Percentiles rank a stretch among this genome's conserved stretches.
phyloP scores from a whole-genome alignment of 2,797 vertebrate genomes.

The Chiloscyllium punctatum region DNA sequence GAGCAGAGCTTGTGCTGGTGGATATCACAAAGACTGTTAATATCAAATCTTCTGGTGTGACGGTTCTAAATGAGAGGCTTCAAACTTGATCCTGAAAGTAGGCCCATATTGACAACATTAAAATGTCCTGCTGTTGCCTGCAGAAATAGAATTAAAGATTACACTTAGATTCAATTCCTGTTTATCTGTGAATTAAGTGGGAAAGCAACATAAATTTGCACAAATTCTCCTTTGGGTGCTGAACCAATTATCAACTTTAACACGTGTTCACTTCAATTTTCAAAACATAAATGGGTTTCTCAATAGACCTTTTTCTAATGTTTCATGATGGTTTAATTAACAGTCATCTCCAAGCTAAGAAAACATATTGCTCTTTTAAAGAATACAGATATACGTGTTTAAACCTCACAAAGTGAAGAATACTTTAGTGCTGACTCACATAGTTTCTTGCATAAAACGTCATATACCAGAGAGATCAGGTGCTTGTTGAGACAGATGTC shows the following conservation, averaged over 20 bases:
- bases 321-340: neutral
- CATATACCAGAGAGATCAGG: too few relatives aligned
- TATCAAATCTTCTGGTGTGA: neutral
- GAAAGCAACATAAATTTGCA: neutral
- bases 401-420: neutral
- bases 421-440: too few relatives aligned
- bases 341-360: neutral
- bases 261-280: conserved; percentile 22
- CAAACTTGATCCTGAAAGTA: neutral
- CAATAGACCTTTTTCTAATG: neutral
- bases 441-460: too few relatives aligned
- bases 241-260: neutral
- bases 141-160: conserved; percentile 7
- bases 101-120: neutral
- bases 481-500: too few relatives aligned
- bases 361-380: neutral
- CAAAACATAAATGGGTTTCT: neutral
- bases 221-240: neutral
- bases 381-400: neutral
- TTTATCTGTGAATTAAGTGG: neutral
- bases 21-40: neutral
- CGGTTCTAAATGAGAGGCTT: neutral
- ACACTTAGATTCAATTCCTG: neutral
- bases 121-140: neutral
- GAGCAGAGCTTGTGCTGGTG: neutral